Evolutionary conservation across 2,797 vertebrate species (phyloP).

Genomic region (Microchirus variegatus): DNA sequence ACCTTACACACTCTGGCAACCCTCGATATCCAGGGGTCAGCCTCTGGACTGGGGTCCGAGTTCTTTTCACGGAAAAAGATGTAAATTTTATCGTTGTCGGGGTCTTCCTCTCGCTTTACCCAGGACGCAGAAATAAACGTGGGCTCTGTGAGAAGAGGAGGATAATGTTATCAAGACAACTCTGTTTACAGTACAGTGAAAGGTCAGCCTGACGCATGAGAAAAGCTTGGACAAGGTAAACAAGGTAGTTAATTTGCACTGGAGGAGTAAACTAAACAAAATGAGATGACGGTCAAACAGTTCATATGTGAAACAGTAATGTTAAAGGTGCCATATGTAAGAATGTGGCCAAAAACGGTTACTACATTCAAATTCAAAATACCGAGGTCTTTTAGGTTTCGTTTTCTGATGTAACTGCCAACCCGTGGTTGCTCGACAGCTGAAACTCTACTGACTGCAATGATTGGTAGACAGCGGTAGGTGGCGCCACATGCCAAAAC

Average conservation of each 20-base stretch:
- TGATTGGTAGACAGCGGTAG: too few relatives aligned
- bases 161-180: neutral
- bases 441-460: too few relatives aligned
- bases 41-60: constrained; percentile 74
- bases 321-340: too few relatives aligned
- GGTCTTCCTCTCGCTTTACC: constrained; percentile 66
- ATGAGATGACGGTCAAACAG: too few relatives aligned
- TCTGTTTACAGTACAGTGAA: neutral
- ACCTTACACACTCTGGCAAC: constrained; percentile 85
- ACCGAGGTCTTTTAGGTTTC: too few relatives aligned
- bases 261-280: neutral
- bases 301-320: too few relatives aligned
- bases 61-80: constrained; percentile 84
- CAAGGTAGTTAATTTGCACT: neutral
- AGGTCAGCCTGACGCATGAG: too few relatives aligned
- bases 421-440: too few relatives aligned
- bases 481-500: too few relatives aligned
- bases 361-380: too few relatives aligned
- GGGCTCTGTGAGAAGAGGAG: constrained; percentile 69
- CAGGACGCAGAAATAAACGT: constrained; percentile 77
- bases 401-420: too few relatives aligned
- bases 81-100: constrained; percentile 83
- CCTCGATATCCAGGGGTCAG: constrained; percentile 81
- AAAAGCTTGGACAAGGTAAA: neutral
- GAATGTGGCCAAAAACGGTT: too few relatives aligned